Evolutionary conservation across 1,140 invertebrate genomes (phyloP), one percentile per base, ranked within the genome.

Genomic region (Drosophila biarmipes): DNA sequence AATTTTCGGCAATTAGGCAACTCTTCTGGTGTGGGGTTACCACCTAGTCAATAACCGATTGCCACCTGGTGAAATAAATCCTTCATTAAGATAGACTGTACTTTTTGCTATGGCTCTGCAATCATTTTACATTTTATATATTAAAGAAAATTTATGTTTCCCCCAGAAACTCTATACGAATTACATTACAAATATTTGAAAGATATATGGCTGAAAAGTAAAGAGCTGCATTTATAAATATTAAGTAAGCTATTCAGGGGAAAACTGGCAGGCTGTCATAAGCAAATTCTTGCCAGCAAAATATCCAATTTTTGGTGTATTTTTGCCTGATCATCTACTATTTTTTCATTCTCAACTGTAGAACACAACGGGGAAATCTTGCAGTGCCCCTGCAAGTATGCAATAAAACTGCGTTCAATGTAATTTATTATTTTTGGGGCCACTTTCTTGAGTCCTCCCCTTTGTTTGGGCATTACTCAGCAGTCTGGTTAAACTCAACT

Each of bases 321-420:
- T 27, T n/a, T 35, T 4, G 5, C 0, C 0, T 2, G 6, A 2
- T 11, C 6, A 0, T 56, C 0, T 38, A 19, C 35, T 40, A 58
- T 29, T 40, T 12, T 24, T 40, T 40, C 1, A 4, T 6, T 7
- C 11, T 11, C 17, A 21, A n/a, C 0, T 62, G 58, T 64, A 19
- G 15, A 11, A 27, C 24, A 15, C 49, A 34, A 19, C 15, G 29
- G 34, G 15, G 12, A 34, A 48, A 46, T 69, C 63, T 37, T 12
- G 24, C n/a, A 34, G 6, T 73, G 55, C 59, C 40, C 58, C 43
- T 43, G 43, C 21, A 59, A 56, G 66, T 56, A 55, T 62, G 73
- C 80, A 80, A 73, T 73, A 77, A 64, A 77, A 85, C 38, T 49
- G 29, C 56, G 38, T 37, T 62, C 27, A 64, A 58, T 40, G 79